Base-by-base conservation (phyloP, 2,797 vertebrate genomes). In the Nyctalus aviator region DNA sequence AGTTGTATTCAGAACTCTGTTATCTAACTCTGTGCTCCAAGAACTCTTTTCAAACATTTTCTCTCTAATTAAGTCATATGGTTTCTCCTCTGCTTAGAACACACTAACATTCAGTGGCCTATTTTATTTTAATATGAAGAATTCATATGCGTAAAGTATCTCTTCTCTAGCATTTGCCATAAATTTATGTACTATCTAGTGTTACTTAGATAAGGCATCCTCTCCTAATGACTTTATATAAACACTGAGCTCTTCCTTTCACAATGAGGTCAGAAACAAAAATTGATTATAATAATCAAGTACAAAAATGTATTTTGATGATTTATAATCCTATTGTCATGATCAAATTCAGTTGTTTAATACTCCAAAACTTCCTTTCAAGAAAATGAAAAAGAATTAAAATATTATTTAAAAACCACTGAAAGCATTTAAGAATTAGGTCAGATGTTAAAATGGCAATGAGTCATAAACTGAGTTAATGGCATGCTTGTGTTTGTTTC, bases 261-360 rank as follows among this genome's bases (percentile, higher is more conserved):
- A 37, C 88, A 87, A 78, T 44, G 7, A 23, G 5, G 18, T 91
- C 35, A 37, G 41, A 50, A 72, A 79, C 5, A 79, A 64, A 64
- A 78, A 8, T 18, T 17, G 23, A 27, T 68, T 44, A 44, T 30
- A 27, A 79, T 84, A 44, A 44, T 11, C 10, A 88, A 53, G 37
- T 85, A 32, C 17, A 84, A 75, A 57, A 44, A 71, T 71, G 55
- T 10, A 77, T 50, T 46, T 86, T 53, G 27, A 41, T 90, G 69
- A 71, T 59, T 89, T 75, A 83, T 71, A 57, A 68, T 83, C 4
- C 66, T 15, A 90, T n/a, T 93, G 48, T 94, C 32, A 37, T 77
- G 48, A 3, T n/a, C 35, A 86, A 83, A 83, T 83, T 77, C 11
- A 25, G 64, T 64, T 91, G 55, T 88, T 84, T 93, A 44, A 77